Evolutionary conservation across 2,888 invertebrate genomes (phyloP), one percentile per base, ranked within the genome.

Genomic region (Meandrusa payeni): DNA sequence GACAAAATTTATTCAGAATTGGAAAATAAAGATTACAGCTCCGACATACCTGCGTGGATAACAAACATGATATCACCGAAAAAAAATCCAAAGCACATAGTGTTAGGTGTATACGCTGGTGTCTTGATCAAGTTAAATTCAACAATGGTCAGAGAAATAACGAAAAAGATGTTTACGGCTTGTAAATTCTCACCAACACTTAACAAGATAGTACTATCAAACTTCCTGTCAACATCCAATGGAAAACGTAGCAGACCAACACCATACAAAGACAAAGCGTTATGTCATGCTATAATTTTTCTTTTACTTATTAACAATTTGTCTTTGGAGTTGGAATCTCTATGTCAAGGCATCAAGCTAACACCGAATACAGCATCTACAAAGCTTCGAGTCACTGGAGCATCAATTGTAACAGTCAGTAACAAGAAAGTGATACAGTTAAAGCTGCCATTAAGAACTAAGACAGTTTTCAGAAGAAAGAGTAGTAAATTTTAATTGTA

Each of bases 211-310:
- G 55, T 80, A 0, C 13, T 83, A 2, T 52, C 62, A 0, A 65
- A 76, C 9, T 87, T 87, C 27, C 57, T 72, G 0, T 54, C 55
- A 2, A 41, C 53, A 2, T 43, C 54, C 0, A 72, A 72, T 2
- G 65, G 67, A 0, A 73, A 59, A 48, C 45, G 72, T 0, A 58
- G 55, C 0, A 44, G 87, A 5, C 71, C 86, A 0, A 54, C 57
- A 0, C 75, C 70, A 0, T 76, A 64, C 6, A 79, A 75, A 49
- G 87, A 87, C 28, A 87, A 81, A 41, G 56, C 77, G 0, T 46
- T 86, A 3, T 85, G 85, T 29, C 69, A 82, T 19, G 72, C 74
- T 0, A 59, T 86, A 38, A 81, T 87, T 0, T 70, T 82, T 10
- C 47, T 80, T 10, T 51, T 86, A 9, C 41, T 86, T 1, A 55